Base-by-base conservation (phyloP, 2,797 vertebrate genomes). In the Petrocephalus sullivani region DNA sequence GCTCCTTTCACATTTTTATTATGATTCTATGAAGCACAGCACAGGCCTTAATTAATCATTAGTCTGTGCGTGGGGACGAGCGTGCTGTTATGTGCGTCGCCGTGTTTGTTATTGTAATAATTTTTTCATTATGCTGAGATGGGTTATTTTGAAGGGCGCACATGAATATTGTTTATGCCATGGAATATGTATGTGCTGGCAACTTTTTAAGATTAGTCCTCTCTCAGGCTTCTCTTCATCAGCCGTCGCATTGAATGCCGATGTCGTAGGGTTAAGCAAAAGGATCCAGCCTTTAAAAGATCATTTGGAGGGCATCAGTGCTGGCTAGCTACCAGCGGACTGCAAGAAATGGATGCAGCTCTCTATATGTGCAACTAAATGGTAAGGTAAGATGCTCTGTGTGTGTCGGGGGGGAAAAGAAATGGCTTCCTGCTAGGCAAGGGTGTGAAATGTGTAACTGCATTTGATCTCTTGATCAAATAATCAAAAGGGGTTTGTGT, bases 401-500 rank as follows among this genome's bases (percentile, higher is more conserved):
- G 2, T 37, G 41, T 88, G 87, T 82, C 10, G 9, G 28, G 33
- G 33, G 28, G 2, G 9, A 28, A 51, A 60, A 46, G 7, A 5
- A 28, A 14, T 64, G 54, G 57, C 58, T 85, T 19, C 37, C 81
- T 88, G 87, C 33, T 84, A 28, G 53, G 81, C 81, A 64, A 51
- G 75, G 78, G 57, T 88, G 28, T 56, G 81, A 56, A 85, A 67
- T 85, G 58, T 21, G 49, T 75, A 21, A 7, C 90, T 91, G 60
- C 89, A 90, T 94, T 94, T 93, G 87, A 93, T 93, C 90, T 90
- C 93, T 94, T 94, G 89, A 93, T 94, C 86, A 90, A 78, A 89
- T 92, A 92, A 95, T 95, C 93, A 94, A 92, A 94, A 67, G 9
- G 90, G 87, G 92, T 89, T 92, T 92, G 87, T 89, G 93, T 90